Evolutionary conservation across 1,140 invertebrate genomes (phyloP), one percentile per base, ranked within the genome.

Genomic region (Rhagoletis pomonella): DNA sequence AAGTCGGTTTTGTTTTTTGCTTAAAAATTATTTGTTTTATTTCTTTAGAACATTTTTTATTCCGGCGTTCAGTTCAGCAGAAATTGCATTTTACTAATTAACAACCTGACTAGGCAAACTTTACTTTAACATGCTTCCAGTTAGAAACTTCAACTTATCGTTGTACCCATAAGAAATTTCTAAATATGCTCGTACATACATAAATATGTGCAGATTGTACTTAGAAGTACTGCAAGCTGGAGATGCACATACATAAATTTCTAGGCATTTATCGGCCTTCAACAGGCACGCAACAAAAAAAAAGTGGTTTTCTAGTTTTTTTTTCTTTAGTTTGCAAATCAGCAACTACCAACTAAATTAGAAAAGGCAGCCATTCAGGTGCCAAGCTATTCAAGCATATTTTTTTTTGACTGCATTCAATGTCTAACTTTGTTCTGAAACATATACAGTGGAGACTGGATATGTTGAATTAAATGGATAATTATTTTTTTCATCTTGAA

Each of bases 81-180:
- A 73, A 44, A 14, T 17, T 73, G 39, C 67, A 73, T 42, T 73
- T 73, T 44, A 47, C 42, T 73, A 73, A 73, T 73, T 73, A 73
- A 73, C 67, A 73, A 47, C 42, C 44, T 73, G 67, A 44, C 39
- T 17, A 42, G 39, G 67, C 59, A 69, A 58, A 55, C 9, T 6
- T 5, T 64, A 90, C 14, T 14, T 42, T 14, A 73, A 47, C 67
- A 73, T 12, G 67, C 42, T 47, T 17, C 12, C 67, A 39, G 39
- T 73, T 44, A 2, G 14, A 1, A 47, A 73, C 67, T 42, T 14
- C 1, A 47, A 42, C 4, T 17, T 19, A 14, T 42, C 39, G 29
- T 42, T 42, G 44, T 44, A 14, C 7, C 14, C 1, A 44, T 47
- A 44, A 55, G 5, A 55, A 6, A 55, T 55, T 55, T 55, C 4